A percentile compares a stretch with the other conserved stretches of the same genome.
phyloP scores from a whole-genome alignment of 2,797 vertebrate species.

The Lates japonicus region DNA sequence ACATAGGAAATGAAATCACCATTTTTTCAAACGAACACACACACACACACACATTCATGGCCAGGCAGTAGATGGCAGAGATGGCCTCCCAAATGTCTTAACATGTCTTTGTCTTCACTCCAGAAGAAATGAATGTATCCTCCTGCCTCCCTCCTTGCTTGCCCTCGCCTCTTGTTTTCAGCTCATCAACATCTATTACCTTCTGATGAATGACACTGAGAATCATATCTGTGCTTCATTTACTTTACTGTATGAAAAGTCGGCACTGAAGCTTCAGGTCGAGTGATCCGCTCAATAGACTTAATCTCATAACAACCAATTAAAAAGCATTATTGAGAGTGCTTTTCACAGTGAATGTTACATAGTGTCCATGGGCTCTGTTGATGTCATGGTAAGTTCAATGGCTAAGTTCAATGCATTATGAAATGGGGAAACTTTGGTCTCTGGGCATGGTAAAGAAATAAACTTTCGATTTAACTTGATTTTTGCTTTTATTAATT shows the following conservation, averaged over 20 bases:
- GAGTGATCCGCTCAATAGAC: constrained; percentile 51
- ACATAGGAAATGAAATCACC: too few species aligned
- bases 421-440: not conserved
- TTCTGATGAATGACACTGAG: constrained; percentile 78
- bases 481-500: not conserved
- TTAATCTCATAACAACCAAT: constrained; percentile 71
- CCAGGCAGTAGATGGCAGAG: too few species aligned
- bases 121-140: constrained; percentile 75
- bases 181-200: constrained; percentile 79
- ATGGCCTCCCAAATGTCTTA: constrained; percentile 76
- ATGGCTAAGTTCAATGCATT: not conserved
- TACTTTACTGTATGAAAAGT: constrained; percentile 57
- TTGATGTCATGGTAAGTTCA: too few species aligned
- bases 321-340: constrained; percentile 63
- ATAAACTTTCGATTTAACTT: not conserved
- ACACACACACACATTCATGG: constrained; percentile 33
- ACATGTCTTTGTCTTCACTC: constrained; percentile 79
- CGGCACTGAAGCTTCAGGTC: constrained; percentile 61
- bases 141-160: constrained; percentile 41
- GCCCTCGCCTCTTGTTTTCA: constrained; percentile 71
- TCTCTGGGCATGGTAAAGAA: not conserved
- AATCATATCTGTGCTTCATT: constrained; percentile 62
- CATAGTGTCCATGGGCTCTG: constrained; percentile 2
- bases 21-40: constrained; percentile 48
- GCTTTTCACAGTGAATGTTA: constrained; percentile 36